These are phyloP conservation scores for Leptatherina wallacei DNA, from an alignment of 2,797 vertebrate genomes.

Conservation along the genomic window DNA sequence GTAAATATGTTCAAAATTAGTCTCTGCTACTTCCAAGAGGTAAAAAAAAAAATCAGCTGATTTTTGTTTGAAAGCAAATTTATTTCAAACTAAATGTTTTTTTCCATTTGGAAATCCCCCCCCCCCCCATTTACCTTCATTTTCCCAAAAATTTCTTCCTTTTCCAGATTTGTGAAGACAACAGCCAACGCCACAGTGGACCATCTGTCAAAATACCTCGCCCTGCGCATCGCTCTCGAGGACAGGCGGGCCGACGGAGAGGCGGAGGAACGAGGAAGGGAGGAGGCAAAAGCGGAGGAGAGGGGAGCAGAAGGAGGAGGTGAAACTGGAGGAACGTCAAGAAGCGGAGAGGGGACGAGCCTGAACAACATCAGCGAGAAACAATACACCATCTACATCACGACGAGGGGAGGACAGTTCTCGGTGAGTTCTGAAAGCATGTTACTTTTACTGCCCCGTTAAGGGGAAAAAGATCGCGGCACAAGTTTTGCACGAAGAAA, in stretches of 20 bases:
- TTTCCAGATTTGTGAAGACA: slow-evolving; percentile 89
- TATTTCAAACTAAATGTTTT: too few relatives aligned
- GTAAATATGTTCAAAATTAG: too few relatives aligned
- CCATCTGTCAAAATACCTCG: slow-evolving; percentile 92
- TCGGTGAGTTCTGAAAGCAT: slow-evolving; percentile 80
- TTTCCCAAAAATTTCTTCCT: fast-evolving
- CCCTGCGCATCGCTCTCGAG: slow-evolving; percentile 90
- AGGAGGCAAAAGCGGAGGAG: slow-evolving; percentile 36
- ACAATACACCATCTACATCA: slow-evolving; percentile 93
- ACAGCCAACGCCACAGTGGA: slow-evolving; percentile 92
- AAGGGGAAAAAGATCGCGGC: background rate
- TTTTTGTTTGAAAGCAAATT: background rate
- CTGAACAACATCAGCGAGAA: slow-evolving; percentile 89
- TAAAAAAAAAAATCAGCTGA: background rate
- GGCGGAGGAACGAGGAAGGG: slow-evolving; percentile 30
- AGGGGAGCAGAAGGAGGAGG: slow-evolving; percentile 28
- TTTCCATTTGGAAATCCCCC: too few relatives aligned
- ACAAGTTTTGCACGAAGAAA: too few relatives aligned
- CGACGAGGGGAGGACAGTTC: slow-evolving; percentile 87
- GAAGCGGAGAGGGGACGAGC: slow-evolving; percentile 66
- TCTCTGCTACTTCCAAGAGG: background rate
- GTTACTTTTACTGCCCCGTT: background rate
- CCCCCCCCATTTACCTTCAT: background rate
- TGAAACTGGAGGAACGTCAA: slow-evolving; percentile 41
- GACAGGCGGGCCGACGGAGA: slow-evolving; percentile 69